Percentiles rank a stretch among this genome's conserved stretches.
Evolutionary conservation across 2,113 vertebrate species (phyloP).

Genomic region (Cebus imitator): DNA sequence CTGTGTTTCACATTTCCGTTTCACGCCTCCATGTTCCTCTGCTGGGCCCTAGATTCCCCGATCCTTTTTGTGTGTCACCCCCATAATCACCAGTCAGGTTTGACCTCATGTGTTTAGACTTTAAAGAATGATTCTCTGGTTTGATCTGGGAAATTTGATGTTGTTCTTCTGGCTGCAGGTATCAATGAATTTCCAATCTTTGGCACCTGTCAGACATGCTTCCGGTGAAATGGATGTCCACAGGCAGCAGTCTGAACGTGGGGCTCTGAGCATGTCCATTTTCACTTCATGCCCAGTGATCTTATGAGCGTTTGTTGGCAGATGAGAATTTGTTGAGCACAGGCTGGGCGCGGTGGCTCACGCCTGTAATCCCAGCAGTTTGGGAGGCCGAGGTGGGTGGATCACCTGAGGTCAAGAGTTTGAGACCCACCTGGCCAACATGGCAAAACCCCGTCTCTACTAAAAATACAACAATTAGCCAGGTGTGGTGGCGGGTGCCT

Average conservation of each 20-base stretch:
- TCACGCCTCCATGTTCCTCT: too few species aligned
- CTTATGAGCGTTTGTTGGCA: not conserved
- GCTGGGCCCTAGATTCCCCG: not conserved
- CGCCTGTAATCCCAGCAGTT: too few species aligned
- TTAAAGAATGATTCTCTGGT: not conserved
- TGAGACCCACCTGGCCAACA: too few species aligned
- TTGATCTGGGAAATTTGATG: not conserved
- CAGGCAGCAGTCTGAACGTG: fast-evolving
- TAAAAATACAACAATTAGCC: too few species aligned
- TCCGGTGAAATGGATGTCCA: fast-evolving
- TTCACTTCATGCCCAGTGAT: not conserved
- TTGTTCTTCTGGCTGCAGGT: not conserved
- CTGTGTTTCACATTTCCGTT: fast-evolving
- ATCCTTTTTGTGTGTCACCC: fast-evolving
- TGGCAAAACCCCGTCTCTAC: too few species aligned
- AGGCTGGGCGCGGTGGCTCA: not conserved
- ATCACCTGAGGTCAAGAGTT: too few species aligned
- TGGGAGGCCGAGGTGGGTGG: too few species aligned
- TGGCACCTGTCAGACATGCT: not conserved
- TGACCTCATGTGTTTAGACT: not conserved
- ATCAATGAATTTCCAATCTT: not conserved
- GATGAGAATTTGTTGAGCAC: not conserved
- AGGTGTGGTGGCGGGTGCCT: too few species aligned
- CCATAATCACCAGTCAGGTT: not conserved
- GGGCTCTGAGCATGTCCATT: fast-evolving